Percentiles rank a stretch among this genome's conserved stretches.
phyloP scores from a whole-genome alignment of 2,888 invertebrate genomes.

The Dimorphilus gyrociliatus region DNA sequence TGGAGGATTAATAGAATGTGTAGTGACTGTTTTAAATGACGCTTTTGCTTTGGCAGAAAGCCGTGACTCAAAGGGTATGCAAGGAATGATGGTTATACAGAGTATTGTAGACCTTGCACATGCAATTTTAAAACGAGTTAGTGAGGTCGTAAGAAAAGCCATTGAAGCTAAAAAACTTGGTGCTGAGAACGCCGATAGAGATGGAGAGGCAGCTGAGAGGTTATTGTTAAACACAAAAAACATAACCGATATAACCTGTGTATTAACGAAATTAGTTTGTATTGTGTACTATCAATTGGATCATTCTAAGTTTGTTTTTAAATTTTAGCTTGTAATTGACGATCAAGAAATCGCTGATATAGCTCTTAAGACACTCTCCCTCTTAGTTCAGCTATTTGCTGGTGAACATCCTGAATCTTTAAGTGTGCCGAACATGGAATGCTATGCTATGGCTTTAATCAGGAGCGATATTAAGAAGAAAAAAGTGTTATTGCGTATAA shows the following conservation, averaged over 20 bases:
- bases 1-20: too few species aligned
- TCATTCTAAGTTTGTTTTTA: conserved; percentile 1
- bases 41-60: too few species aligned
- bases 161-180: conserved; percentile 27
- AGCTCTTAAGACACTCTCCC: conserved; percentile 27
- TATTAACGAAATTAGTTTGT: conserved; percentile 29
- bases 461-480: conserved; percentile 31
- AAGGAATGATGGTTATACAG: too few species aligned
- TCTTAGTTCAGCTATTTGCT: conserved; percentile 36
- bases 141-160: conserved; percentile 34
- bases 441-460: conserved; percentile 26
- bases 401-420: conserved; percentile 32
- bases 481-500: conserved; percentile 32
- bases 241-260: conserved; percentile 26
- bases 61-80: too few species aligned
- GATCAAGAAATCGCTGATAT: conserved; percentile 31
- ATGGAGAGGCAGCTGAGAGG: conserved; percentile 32
- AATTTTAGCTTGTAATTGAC: conserved; percentile 26
- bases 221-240: conserved; percentile 29
- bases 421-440: conserved; percentile 28
- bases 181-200: conserved; percentile 17
- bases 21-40: too few species aligned
- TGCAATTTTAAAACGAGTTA: conserved; percentile 29
- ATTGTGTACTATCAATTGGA: not conserved
- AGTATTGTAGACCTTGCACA: conserved; percentile 27